Percentiles rank a stretch among this genome's conserved stretches.
These are phyloP conservation scores for Melanostoma scalare DNA, from an alignment of 2,888 invertebrate genomes.

Conservation along the genomic window DNA sequence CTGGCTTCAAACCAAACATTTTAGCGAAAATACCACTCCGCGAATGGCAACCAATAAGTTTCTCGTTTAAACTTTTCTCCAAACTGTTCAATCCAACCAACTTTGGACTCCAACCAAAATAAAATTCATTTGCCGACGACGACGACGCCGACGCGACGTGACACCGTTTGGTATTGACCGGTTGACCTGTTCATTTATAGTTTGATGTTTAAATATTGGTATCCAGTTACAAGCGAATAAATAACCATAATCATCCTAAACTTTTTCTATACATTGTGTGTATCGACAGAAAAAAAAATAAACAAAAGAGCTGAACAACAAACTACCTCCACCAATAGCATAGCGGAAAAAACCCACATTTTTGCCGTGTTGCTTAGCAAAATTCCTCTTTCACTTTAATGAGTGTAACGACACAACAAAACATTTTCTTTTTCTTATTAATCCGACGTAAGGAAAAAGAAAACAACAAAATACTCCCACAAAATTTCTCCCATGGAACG, in stretches of 20 bases:
- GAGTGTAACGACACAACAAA: conserved; percentile 53
- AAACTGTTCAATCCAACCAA: too few relatives aligned
- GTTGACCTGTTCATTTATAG: too few relatives aligned
- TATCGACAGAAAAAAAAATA: neutral
- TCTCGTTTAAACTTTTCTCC: too few relatives aligned
- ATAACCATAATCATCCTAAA: conserved; percentile 19
- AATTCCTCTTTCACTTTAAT: conserved; percentile 68
- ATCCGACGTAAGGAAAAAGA: conserved; percentile 15
- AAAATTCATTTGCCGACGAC: too few relatives aligned
- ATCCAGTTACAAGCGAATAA: neutral
- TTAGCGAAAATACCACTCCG: too few relatives aligned
- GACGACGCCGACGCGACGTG: too few relatives aligned
- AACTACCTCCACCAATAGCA: conserved; percentile 30
- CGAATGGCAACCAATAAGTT: too few relatives aligned
- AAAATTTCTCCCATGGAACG: conserved; percentile 50
- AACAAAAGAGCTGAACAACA: conserved; percentile 59
- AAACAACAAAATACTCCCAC: conserved; percentile 32
- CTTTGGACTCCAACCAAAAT: too few relatives aligned
- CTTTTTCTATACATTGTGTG: conserved; percentile 4
- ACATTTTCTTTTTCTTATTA: conserved; percentile 31
- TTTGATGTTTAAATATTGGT: too few relatives aligned
- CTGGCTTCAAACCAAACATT: too few relatives aligned
- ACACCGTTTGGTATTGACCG: too few relatives aligned
- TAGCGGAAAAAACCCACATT: too few relatives aligned
- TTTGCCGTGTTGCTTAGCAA: conserved; percentile 2